Evolutionary conservation across 2,797 vertebrate genomes (phyloP), one percentile per base, ranked within the genome.

Genomic region (Chelon labrosus): DNA sequence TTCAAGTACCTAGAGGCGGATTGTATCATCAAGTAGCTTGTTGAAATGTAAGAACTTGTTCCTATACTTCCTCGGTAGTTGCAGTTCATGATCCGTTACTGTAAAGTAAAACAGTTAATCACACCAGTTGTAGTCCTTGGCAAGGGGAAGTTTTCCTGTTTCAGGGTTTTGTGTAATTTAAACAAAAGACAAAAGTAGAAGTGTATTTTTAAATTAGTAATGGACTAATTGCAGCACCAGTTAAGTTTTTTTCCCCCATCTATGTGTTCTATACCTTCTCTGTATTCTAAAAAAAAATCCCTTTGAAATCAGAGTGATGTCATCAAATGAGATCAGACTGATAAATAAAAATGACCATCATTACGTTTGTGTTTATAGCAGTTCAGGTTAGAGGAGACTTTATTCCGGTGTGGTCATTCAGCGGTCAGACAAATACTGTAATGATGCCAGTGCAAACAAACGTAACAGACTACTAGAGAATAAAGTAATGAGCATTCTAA

Each of bases 301-400:
- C 6, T 55, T 22, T 37, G 82, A 80, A 84, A 84, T 60, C 69
- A 1, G 70, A 86, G 71, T 70, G 72, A 86, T 73, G 78, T 81
- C 69, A 68, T 57, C 51, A 75, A 80, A 88, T 87, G 66, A 74
- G 54, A 87, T 90, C 85, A 50, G 53, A 79, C 80, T 64, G 27
- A 85, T 81, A 31, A 31, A 89, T 70, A 65, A 73, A 88, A 90
- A 83, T 80, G 46, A 74, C n/a, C n/a, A 59, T 84, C 83, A 91
- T 90, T 85, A 83, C 78, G 73, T 86, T 80, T 75, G 49, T 63
- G 65, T 53, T 41, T 52, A 52, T 22, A 55, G 65, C 62, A 55
- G 60, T 35, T 66, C 22, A 53, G 73, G 56, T 77, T 66, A 4
- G 42, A 42, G 69, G 70, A 59, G 55, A 56, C 82, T 77, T 70